phyloP scores from a whole-genome alignment of 2,797 vertebrate species.

The Clarias laeviceps region DNA sequence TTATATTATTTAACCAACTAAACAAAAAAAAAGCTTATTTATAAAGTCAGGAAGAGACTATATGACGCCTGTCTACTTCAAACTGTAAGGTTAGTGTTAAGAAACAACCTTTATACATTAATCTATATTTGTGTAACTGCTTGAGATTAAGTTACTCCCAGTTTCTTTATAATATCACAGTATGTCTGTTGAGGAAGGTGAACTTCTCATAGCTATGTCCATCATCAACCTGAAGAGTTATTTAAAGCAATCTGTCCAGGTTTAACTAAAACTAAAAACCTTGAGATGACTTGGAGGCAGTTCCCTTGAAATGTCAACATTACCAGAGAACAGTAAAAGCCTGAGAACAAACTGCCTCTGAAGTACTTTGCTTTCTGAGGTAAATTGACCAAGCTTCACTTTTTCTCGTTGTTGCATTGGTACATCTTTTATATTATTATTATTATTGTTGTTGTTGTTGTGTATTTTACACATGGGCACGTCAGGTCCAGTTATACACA shows the following conservation, averaged over 20 bases:
- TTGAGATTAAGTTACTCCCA: neutral
- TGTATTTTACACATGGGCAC: neutral
- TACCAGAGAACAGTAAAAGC: neutral
- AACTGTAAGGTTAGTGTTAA: neutral
- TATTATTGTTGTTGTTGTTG: neutral
- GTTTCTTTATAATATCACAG: neutral
- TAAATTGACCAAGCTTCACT: neutral
- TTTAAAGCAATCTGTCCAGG: neutral
- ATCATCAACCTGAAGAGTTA: neutral
- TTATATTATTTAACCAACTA: neutral
- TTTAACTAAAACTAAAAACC: neutral
- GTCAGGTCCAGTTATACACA: neutral
- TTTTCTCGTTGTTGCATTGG: neutral
- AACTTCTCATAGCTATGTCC: neutral
- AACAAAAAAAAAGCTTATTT: neutral
- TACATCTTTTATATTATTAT: neutral
- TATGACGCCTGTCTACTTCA: neutral
- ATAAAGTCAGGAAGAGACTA: neutral
- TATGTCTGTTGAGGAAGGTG: neutral
- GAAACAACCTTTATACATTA: neutral
- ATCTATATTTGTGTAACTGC: neutral
- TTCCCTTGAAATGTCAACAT: constrained; percentile 13
- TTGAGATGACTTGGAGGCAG: neutral
- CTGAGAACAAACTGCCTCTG: neutral
- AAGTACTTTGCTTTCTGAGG: neutral